Conservation (phyloP, 2,888 invertebrate genomes). For the Dynastes hyllus region DNA sequence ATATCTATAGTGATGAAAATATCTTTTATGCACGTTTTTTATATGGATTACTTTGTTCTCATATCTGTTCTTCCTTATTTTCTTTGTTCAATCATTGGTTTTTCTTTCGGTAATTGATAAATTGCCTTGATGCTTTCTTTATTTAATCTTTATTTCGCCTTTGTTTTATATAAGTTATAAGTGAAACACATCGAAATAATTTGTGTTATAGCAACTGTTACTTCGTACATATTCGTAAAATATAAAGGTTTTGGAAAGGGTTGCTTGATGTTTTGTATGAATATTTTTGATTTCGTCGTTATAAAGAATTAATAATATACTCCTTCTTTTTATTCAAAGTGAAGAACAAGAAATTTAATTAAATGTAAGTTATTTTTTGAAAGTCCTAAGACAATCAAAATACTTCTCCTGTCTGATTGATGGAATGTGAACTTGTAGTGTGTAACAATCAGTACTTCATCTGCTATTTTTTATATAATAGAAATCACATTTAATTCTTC, state of each 20-base stretch:
- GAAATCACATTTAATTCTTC: too few species aligned
- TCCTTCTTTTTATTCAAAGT: too few species aligned
- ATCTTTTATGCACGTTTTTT: conserved; percentile 60
- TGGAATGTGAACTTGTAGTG: too few species aligned
- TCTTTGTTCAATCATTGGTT: conserved; percentile 48
- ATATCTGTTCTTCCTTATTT: conserved; percentile 10
- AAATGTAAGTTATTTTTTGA: too few species aligned
- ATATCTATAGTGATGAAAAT: conserved; percentile 70
- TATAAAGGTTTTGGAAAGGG: conserved; percentile 47
- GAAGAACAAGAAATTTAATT: too few species aligned
- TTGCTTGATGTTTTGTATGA: conserved; percentile 26
- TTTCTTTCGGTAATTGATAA: conserved; percentile 37
- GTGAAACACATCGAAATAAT: conserved; percentile 68
- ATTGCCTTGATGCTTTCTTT: conserved; percentile 29
- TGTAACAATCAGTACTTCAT: too few species aligned
- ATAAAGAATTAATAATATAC: too few species aligned
- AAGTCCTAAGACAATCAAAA: too few species aligned
- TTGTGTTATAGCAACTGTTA: conserved; percentile 61
- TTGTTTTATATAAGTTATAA: conserved; percentile 52
- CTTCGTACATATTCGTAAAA: conserved; percentile 48
- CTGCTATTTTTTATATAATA: too few species aligned
- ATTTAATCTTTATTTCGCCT: conserved; percentile 59
- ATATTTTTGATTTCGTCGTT: conserved; percentile 14
- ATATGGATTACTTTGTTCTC: conserved; percentile 44
- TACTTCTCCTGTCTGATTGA: too few species aligned